Percentiles rank a stretch among this genome's conserved stretches.
Conservation (phyloP, 2,888 invertebrate genomes). For the Pseudolycoriella hygida region DNA sequence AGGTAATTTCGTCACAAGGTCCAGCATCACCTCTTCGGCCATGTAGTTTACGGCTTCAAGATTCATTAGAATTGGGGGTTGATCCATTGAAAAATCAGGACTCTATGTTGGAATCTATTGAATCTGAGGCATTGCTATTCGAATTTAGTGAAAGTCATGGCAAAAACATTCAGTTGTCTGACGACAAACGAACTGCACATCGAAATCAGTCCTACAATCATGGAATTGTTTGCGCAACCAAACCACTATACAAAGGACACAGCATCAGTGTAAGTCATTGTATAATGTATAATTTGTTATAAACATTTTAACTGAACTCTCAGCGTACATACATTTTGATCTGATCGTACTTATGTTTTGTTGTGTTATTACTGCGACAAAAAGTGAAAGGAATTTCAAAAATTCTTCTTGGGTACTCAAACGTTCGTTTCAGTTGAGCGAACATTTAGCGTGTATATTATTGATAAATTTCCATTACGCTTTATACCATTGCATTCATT, state of each 20-base stretch:
- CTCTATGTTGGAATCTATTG: conserved; percentile 29
- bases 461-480: no score
- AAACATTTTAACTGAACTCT: no score
- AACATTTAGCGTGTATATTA: no score
- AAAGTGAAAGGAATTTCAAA: no score
- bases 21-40: conserved; percentile 31
- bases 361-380: no score
- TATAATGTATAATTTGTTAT: no score
- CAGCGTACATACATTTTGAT: no score
- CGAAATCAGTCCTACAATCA: conserved; percentile 73
- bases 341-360: background rate
- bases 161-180: conserved; percentile 53
- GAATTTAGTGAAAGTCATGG: conserved; percentile 73
- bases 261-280: conserved; percentile 50
- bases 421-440: no score
- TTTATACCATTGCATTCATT: no score
- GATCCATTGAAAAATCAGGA: conserved; percentile 34
- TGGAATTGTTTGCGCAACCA: conserved; percentile 51
- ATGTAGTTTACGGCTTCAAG: conserved; percentile 33
- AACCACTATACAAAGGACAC: conserved; percentile 46
- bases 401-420: no score
- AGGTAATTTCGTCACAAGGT: conserved; percentile 47
- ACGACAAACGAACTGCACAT: conserved; percentile 46
- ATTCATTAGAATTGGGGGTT: conserved; percentile 39
- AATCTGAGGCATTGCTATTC: conserved; percentile 33